Conservation (phyloP, 2,113 vertebrate genomes). For the Perca flavescens region DNA sequence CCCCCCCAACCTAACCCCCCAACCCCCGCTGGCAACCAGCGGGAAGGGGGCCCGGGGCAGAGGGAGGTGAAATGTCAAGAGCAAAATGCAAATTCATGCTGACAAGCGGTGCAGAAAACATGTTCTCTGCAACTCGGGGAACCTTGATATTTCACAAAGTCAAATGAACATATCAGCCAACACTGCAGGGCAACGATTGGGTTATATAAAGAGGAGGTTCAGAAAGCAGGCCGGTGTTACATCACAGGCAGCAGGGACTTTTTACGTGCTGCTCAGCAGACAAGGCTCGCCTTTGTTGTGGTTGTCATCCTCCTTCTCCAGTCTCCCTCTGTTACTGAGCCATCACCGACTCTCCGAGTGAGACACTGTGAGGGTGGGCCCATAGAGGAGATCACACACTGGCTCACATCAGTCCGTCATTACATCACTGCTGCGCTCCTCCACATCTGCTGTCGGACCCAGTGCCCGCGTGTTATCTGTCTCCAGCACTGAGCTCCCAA, state of each 20-base stretch:
- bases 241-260: slow-evolving; percentile 59
- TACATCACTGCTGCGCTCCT: slow-evolving; percentile 17
- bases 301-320: slow-evolving; percentile 61
- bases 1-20: background rate
- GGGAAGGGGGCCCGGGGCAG: slow-evolving; percentile 22
- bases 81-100: slow-evolving; percentile 79
- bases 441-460: background rate
- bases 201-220: slow-evolving; percentile 81
- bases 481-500: slow-evolving; percentile 15
- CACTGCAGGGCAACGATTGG: slow-evolving; percentile 70
- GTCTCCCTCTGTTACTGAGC: slow-evolving; percentile 43
- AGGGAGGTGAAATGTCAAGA: slow-evolving; percentile 77
- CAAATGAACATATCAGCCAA: slow-evolving; percentile 79
- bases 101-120: slow-evolving; percentile 84
- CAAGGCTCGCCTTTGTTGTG: slow-evolving; percentile 53
- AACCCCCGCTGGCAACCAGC: slow-evolving; percentile 45
- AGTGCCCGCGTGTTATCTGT: slow-evolving; percentile 16
- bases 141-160: slow-evolving; percentile 87
- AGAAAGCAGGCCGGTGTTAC: slow-evolving; percentile 65
- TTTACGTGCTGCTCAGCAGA: slow-evolving; percentile 58
- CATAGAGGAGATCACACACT: slow-evolving; percentile 29
- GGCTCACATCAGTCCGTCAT: slow-evolving; percentile 43
- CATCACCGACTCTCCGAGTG: slow-evolving; percentile 33
- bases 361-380: slow-evolving; percentile 42
- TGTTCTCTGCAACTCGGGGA: slow-evolving; percentile 80